A percentile compares a stretch with the other conserved stretches of the same genome.
Evolutionary conservation across 2,113 vertebrate species (phyloP).

Genomic region (Narcine bancroftii): DNA sequence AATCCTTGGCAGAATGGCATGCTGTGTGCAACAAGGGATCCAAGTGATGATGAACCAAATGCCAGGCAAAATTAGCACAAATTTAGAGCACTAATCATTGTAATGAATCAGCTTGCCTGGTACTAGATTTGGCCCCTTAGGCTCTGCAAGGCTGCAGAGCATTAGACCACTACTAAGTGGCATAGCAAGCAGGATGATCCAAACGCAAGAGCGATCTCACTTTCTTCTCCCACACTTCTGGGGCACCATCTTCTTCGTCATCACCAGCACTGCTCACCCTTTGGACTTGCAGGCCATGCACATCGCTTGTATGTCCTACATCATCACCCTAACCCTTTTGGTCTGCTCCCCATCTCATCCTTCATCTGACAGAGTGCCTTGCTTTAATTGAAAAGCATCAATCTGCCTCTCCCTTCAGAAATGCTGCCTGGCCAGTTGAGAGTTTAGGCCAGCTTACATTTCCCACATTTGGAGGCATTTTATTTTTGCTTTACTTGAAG

Average conservation of each 20-base stretch:
- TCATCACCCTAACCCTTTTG: neutral
- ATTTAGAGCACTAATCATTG: neutral
- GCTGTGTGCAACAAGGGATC: neutral
- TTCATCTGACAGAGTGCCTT: too few relatives aligned
- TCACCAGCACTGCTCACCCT: neutral
- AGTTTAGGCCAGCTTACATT: neutral
- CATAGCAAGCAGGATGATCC: neutral
- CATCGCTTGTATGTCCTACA: neutral
- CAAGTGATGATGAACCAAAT: neutral
- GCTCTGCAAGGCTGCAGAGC: neutral
- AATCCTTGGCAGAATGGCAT: neutral
- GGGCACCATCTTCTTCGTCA: neutral
- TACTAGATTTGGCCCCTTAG: neutral
- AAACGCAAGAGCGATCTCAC: neutral
- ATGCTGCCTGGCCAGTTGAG: neutral
- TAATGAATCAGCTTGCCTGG: too few relatives aligned
- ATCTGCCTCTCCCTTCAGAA: neutral
- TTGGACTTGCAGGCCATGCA: neutral
- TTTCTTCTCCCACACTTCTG: neutral
- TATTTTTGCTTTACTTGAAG: neutral
- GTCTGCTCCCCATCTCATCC: neutral
- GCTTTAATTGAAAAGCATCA: too few relatives aligned
- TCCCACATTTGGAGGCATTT: neutral
- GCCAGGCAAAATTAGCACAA: neutral
- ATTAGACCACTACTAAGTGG: neutral